Conservation (phyloP, 2,113 vertebrate species). For the Chaetura pelagica region DNA sequence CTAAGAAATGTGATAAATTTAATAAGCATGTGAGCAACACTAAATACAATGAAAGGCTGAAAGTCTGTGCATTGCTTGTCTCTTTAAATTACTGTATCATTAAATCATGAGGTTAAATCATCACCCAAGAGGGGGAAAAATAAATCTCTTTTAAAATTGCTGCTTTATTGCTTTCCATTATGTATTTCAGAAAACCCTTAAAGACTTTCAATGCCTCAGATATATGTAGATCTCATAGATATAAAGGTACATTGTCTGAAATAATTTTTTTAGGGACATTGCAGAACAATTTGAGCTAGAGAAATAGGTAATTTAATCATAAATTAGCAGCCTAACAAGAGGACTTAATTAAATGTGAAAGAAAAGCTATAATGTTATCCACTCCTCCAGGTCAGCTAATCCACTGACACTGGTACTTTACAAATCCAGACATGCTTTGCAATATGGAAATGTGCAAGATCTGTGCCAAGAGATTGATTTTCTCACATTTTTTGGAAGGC, state of each 20-base stretch:
- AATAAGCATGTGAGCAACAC: not conserved
- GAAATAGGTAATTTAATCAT: not conserved
- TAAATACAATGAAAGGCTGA: not conserved
- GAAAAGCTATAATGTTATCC: not conserved
- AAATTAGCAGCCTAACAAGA: not conserved
- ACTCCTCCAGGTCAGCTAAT: not conserved
- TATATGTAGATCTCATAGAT: not conserved
- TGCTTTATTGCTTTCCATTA: not conserved
- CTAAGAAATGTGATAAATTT: not conserved
- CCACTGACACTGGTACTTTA: not conserved
- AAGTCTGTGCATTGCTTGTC: not conserved
- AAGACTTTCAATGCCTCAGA: not conserved
- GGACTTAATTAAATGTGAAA: not conserved
- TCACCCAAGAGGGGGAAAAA: not conserved
- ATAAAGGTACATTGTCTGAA: not conserved
- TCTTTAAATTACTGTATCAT: not conserved
- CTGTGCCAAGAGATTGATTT: not conserved
- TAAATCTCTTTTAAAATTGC: not conserved
- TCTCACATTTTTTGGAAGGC: not conserved
- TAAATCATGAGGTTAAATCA: not conserved
- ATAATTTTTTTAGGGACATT: not conserved
- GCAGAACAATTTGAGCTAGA: not conserved
- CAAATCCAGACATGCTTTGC: not conserved
- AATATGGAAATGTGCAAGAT: not conserved
- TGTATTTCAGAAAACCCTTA: not conserved